These are phyloP conservation scores for Cyclargus thomasi DNA, from an alignment of 1,140 invertebrate genomes.

Conservation along the genomic window DNA sequence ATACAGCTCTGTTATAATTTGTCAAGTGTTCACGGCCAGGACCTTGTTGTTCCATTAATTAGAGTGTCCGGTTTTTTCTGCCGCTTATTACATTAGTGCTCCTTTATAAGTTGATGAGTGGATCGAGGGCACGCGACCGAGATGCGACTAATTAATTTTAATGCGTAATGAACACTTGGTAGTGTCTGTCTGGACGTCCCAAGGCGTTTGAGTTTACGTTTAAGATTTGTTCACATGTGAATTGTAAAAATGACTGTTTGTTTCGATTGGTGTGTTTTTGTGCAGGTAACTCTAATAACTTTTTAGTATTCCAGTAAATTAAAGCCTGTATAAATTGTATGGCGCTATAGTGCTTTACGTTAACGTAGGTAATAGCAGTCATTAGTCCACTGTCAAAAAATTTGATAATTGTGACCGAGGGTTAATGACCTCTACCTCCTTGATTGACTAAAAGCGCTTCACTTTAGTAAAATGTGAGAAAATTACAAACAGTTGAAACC, in stretches of 20 bases:
- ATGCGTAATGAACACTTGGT: constrained; percentile 42
- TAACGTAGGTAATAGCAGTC: too few species aligned
- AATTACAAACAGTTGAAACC: too few species aligned
- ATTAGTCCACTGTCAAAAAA: too few species aligned
- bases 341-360: too few species aligned
- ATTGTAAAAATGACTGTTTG: neutral
- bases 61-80: constrained; percentile 65
- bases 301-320: too few species aligned
- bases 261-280: neutral
- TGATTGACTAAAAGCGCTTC: too few species aligned
- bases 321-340: too few species aligned
- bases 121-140: constrained; percentile 51
- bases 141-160: constrained; percentile 48
- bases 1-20: neutral
- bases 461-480: too few species aligned
- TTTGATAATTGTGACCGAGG: too few species aligned
- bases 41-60: constrained; percentile 59
- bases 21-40: constrained; percentile 40
- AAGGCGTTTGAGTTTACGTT: neutral
- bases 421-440: too few species aligned
- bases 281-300: neutral
- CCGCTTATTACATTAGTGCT: constrained; percentile 65
- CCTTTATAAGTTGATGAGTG: constrained; percentile 44
- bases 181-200: constrained; percentile 10
- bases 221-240: neutral